Conservation (phyloP, 2,888 invertebrate genomes). For the Electrophaes corylata region DNA sequence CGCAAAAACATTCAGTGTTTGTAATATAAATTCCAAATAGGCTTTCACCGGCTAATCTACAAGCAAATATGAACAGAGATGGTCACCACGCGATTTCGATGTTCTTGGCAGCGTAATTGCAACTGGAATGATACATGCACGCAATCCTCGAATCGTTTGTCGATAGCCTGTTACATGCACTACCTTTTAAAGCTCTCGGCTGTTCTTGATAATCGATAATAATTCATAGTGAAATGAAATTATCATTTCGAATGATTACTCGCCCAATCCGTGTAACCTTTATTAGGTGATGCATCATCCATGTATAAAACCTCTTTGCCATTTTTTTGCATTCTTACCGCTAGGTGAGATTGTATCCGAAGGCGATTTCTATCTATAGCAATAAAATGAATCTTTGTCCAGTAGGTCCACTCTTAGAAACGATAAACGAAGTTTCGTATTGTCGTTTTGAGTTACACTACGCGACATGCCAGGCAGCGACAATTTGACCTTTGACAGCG, state of each 20-base stretch:
- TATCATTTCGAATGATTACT: constrained; percentile 34
- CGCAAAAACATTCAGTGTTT: constrained; percentile 11
- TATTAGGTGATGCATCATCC: constrained; percentile 31
- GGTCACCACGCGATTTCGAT: constrained; percentile 76
- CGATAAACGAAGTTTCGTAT: no score
- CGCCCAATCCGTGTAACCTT: constrained; percentile 30
- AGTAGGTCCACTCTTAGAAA: no score
- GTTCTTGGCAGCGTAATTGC: constrained; percentile 75
- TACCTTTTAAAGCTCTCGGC: constrained; percentile 58
- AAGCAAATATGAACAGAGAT: constrained; percentile 42
- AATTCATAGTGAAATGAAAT: constrained; percentile 41
- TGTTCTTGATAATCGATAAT: constrained; percentile 57
- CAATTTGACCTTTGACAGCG: no score
- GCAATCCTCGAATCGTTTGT: constrained; percentile 63
- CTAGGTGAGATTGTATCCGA: no score
- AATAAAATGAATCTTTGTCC: no score
- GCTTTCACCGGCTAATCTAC: constrained; percentile 27
- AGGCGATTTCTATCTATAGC: no score
- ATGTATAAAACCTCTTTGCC: not conserved
- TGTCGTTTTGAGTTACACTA: no score
- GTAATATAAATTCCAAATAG: constrained; percentile 32
- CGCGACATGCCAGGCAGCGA: no score
- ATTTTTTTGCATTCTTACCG: not conserved
- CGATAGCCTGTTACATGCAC: constrained; percentile 51
- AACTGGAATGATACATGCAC: constrained; percentile 77